Percentiles rank a stretch among this genome's conserved stretches.
Evolutionary conservation across 2,888 invertebrate genomes (phyloP).

Genomic region (Pristionchus exspectatus): DNA sequence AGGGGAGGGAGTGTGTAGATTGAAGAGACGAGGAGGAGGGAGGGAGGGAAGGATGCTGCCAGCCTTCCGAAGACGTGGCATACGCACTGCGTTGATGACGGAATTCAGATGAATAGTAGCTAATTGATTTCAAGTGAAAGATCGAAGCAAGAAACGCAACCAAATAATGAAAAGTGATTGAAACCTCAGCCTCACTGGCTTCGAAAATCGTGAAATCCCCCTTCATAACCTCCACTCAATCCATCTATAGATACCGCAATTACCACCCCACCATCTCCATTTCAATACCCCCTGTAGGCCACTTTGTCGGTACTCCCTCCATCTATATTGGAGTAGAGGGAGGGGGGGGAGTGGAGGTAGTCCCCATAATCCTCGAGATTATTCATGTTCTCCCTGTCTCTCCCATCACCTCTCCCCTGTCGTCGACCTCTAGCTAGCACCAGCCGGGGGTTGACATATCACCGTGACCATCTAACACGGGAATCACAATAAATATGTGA

Average conservation of each 20-base stretch:
- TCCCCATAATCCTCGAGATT: constrained; percentile 12
- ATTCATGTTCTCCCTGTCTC: neutral
- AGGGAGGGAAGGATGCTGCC: constrained; percentile 15
- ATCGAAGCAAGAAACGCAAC: neutral
- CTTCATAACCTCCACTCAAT: neutral
- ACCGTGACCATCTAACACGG: too few species aligned
- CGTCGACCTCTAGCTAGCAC: constrained; percentile 11
- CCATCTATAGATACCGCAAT: neutral
- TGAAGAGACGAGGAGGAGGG: neutral
- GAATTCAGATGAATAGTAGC: neutral
- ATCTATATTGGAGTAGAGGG: neutral
- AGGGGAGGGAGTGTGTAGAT: constrained; percentile 4
- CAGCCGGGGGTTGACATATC: neutral
- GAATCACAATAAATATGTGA: neutral
- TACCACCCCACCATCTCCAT: neutral
- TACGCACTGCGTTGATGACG: neutral
- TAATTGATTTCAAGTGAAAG: neutral
- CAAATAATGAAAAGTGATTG: neutral
- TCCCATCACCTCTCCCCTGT: neutral
- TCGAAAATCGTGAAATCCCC: neutral
- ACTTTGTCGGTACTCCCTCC: neutral
- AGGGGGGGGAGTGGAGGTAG: neutral
- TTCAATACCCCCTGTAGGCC: constrained; percentile 22
- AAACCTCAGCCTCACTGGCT: neutral
- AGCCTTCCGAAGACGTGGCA: neutral